Conservation (phyloP, 1,140 invertebrate species). For the Hylaeus volcanicus region DNA sequence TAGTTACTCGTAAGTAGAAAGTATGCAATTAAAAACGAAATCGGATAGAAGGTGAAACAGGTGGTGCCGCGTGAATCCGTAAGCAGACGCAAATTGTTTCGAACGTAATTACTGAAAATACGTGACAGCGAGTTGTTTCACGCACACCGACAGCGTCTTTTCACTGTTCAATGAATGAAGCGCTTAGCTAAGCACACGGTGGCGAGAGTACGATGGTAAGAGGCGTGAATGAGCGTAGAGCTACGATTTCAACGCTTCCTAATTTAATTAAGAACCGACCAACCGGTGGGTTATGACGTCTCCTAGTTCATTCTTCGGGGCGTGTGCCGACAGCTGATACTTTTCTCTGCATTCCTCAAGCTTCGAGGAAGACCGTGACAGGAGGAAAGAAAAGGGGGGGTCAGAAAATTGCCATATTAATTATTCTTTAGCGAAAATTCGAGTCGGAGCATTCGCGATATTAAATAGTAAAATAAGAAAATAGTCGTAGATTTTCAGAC, state of each 20-base stretch:
- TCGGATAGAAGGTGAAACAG: no score
- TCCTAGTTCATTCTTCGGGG: constrained; percentile 53
- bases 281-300: constrained; percentile 66
- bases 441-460: no score
- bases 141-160: constrained; percentile 63
- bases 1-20: no score
- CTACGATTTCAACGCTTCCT: constrained; percentile 74
- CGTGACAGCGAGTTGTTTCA: constrained; percentile 32
- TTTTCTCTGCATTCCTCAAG: constrained; percentile 25
- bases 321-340: constrained; percentile 58
- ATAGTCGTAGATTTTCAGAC: no score
- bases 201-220: constrained; percentile 68
- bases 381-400: neutral
- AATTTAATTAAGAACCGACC: constrained; percentile 76
- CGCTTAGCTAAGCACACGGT: constrained; percentile 65
- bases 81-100: constrained; percentile 8
- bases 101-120: constrained; percentile 37
- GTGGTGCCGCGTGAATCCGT: neutral
- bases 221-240: constrained; percentile 73
- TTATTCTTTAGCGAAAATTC: no score
- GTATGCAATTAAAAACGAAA: no score
- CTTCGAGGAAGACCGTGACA: neutral
- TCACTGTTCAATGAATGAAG: constrained; percentile 69
- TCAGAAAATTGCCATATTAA: neutral
- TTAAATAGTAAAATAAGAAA: no score